phyloP scores from a whole-genome alignment of 2,888 invertebrate genomes.

The Subacronicta megacephala region DNA sequence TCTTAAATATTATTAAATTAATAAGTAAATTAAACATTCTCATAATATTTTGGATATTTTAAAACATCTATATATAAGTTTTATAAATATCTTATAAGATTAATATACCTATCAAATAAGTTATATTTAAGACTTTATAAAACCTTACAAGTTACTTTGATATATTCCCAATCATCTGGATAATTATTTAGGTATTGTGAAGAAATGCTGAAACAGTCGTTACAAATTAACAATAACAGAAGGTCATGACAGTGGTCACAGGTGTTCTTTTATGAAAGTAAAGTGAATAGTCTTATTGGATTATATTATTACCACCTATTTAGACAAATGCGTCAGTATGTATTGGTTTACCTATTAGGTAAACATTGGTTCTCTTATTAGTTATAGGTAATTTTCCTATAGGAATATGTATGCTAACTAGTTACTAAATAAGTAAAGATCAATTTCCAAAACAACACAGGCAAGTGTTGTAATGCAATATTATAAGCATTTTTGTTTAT shows the following conservation, averaged over 20 bases:
- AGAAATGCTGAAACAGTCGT: constrained; percentile 56
- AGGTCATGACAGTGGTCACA: constrained; percentile 69
- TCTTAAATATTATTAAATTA: too few species aligned
- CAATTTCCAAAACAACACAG: too few species aligned
- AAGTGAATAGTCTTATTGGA: constrained; percentile 65
- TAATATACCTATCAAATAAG: too few species aligned
- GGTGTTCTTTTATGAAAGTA: constrained; percentile 63
- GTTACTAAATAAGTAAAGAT: too few species aligned
- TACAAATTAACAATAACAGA: constrained; percentile 63
- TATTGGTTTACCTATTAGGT: constrained; percentile 28
- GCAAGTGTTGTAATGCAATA: too few species aligned
- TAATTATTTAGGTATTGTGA: constrained; percentile 26
- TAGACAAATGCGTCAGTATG: constrained; percentile 43
- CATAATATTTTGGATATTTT: too few species aligned
- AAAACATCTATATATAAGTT: too few species aligned
- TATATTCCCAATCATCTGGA: not conserved
- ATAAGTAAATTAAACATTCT: too few species aligned
- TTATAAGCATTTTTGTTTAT: too few species aligned
- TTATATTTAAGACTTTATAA: not conserved
- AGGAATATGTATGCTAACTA: constrained; percentile 6
- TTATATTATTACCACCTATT: constrained; percentile 57
- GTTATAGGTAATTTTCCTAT: constrained; percentile 15
- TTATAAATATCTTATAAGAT: too few species aligned
- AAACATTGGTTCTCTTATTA: constrained; percentile 34
- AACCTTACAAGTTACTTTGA: not conserved